Conservation (phyloP, 1,140 invertebrate species). For the Thrips palmi region DNA sequence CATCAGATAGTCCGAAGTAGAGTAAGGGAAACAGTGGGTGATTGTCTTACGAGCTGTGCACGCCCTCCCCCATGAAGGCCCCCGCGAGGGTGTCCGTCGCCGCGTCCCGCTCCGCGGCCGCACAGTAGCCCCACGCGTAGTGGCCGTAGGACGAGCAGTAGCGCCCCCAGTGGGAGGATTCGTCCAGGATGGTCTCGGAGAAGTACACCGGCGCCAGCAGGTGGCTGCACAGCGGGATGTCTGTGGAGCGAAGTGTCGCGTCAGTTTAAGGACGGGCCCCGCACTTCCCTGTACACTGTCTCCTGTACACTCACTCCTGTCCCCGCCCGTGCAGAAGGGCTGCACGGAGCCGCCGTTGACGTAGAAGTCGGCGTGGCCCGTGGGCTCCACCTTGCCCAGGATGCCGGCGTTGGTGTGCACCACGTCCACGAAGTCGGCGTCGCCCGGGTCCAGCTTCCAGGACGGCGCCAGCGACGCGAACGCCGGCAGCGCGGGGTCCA, state of each 20-base stretch:
- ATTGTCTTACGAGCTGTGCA: too few relatives aligned
- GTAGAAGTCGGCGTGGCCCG: slow-evolving; percentile 48
- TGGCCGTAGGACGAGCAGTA: slow-evolving; percentile 42
- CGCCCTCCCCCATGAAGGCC: too few relatives aligned
- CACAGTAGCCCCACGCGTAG: slow-evolving; percentile 40
- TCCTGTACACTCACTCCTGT: slow-evolving; percentile 19
- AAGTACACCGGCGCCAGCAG: slow-evolving; percentile 45
- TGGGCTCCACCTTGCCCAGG: slow-evolving; percentile 35
- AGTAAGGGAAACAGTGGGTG: too few relatives aligned
- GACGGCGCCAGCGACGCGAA: slow-evolving; percentile 30
- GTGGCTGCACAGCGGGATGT: slow-evolving; percentile 39
- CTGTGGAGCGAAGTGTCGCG: too few relatives aligned
- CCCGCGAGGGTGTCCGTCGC: too few relatives aligned
- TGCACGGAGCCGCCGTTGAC: slow-evolving; percentile 46
- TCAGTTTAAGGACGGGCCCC: too few relatives aligned
- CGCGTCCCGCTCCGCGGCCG: too few relatives aligned
- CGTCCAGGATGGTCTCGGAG: slow-evolving; percentile 44
- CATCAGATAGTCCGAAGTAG: too few relatives aligned
- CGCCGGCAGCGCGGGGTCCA: slow-evolving; percentile 44
- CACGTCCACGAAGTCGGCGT: slow-evolving; percentile 48
- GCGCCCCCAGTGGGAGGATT: slow-evolving; percentile 47
- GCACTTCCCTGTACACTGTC: too few relatives aligned
- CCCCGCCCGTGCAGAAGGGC: too few relatives aligned
- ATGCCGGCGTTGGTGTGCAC: slow-evolving; percentile 50
- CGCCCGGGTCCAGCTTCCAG: slow-evolving; percentile 41